phyloP scores from a whole-genome alignment of 2,888 invertebrate genomes.

The Aphelenchoides bicaudatus region DNA sequence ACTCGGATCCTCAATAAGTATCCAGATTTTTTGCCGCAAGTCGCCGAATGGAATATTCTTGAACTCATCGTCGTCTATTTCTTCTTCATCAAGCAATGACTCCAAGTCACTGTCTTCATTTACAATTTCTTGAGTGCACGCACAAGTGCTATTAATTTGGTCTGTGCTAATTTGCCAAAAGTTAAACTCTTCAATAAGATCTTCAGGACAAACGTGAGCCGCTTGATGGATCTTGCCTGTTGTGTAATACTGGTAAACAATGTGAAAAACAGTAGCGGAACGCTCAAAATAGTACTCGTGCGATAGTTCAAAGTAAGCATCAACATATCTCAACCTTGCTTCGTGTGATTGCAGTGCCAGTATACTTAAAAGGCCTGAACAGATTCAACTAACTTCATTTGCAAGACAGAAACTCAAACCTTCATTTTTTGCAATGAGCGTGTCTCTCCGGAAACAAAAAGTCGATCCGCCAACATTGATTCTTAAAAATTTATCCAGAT shows the following conservation, averaged over 20 bases:
- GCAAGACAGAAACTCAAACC: constrained; percentile 18
- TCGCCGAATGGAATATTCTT: constrained; percentile 41
- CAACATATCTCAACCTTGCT: constrained; percentile 27
- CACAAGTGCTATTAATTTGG: constrained; percentile 20
- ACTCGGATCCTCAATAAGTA: constrained; percentile 44
- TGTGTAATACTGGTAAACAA: constrained; percentile 52
- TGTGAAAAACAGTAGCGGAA: constrained; percentile 46
- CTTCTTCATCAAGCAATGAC: constrained; percentile 19
- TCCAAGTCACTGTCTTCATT: constrained; percentile 29
- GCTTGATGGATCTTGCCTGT: constrained; percentile 61
- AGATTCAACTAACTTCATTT: no score
- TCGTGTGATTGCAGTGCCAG: constrained; percentile 32
- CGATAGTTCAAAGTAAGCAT: constrained; percentile 44
- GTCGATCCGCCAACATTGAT: constrained; percentile 52
- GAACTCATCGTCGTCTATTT: constrained; percentile 33
- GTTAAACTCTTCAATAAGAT: constrained; percentile 63
- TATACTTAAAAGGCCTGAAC: constrained; percentile 40
- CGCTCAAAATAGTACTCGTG: constrained; percentile 54
- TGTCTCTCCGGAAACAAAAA: constrained; percentile 47
- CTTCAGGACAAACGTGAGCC: constrained; percentile 63
- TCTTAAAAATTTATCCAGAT: constrained; percentile 35
- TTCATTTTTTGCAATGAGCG: constrained; percentile 32
- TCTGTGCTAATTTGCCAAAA: constrained; percentile 59
- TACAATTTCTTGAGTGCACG: constrained; percentile 1
- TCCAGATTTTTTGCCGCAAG: constrained; percentile 43